Base-by-base conservation (phyloP, 2,113 vertebrate genomes). In the Xenopus laevis region DNA sequence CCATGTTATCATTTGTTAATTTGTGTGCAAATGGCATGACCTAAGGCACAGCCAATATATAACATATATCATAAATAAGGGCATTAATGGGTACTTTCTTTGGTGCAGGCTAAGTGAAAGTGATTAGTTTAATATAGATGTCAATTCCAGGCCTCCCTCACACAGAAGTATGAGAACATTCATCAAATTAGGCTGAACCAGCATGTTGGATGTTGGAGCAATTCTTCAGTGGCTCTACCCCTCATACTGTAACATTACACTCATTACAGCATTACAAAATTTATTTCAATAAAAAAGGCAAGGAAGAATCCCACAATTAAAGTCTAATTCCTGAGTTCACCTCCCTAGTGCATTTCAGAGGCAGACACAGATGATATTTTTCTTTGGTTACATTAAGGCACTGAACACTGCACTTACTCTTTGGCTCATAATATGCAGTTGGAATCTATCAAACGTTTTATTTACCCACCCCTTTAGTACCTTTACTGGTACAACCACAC, bases 251-350 rank as follows among this genome's bases (percentile, higher is more conserved):
- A n/a, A 55, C 17, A 18, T n/a, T 3, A 55, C 7, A 55, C 17
- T 16, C 1, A n/a, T n/a, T 18, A n/a, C 7, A 55, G 17, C 53
- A 55, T 55, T n/a, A 57, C 40, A 44, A 65, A 60, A 33, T 75
- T 69, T 75, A 75, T 50, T 75, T 12, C 17, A 27, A 75, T 61
- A 53, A 55, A n/a, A 55, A 55, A 55, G 53, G 17, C 15, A 55
- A 55, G 18, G 17, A 55, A 55, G 18, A 3, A n/a, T 8, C 11
- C 53, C 53, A 1, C 15, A 55, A 55, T 55, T 13, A 69, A 16
- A 27, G 8, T 67, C 18, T 15, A 68, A 63, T 68, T 69, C 73
- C 73, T 75, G 73, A 75, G 73, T n/a, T 69, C 57, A 52, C 17
- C 53, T 60, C 20, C 4, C 30, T 33, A 55, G 53, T 55, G 21